Conservation (phyloP, 2,113 vertebrate genomes). For the Emberiza fucata region DNA sequence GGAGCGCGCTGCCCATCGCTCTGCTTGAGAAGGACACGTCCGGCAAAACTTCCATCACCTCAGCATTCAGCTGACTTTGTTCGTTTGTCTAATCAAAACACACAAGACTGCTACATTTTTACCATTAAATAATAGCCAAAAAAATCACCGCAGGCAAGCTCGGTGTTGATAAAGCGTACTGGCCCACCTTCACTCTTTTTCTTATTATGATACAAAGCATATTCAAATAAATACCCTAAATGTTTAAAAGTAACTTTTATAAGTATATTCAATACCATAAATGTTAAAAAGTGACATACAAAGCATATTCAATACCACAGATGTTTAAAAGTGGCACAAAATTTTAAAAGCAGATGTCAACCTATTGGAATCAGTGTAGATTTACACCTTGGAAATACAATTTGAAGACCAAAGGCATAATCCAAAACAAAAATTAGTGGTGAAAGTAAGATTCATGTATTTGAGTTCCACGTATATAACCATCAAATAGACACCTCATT, state of each 20-base stretch:
- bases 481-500: not conserved
- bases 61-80: not conserved
- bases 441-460: slow-evolving; percentile 16
- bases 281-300: not conserved
- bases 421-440: not conserved
- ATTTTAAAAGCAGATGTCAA: not conserved
- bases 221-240: not conserved
- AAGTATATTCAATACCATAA: not conserved
- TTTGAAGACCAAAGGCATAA: not conserved
- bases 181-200: not conserved
- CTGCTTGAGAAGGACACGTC: accelerated
- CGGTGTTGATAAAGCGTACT: not conserved
- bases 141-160: not conserved
- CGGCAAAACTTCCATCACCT: not conserved
- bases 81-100: not conserved
- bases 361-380: not conserved
- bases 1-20: accelerated
- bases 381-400: not conserved
- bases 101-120: no score
- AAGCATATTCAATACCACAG: not conserved
- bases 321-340: not conserved
- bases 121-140: not conserved
- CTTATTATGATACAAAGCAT: not conserved
- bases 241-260: not conserved
- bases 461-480: not conserved